Base-by-base conservation (phyloP, 1,140 invertebrate species). In the Brachionus koreanus region DNA sequence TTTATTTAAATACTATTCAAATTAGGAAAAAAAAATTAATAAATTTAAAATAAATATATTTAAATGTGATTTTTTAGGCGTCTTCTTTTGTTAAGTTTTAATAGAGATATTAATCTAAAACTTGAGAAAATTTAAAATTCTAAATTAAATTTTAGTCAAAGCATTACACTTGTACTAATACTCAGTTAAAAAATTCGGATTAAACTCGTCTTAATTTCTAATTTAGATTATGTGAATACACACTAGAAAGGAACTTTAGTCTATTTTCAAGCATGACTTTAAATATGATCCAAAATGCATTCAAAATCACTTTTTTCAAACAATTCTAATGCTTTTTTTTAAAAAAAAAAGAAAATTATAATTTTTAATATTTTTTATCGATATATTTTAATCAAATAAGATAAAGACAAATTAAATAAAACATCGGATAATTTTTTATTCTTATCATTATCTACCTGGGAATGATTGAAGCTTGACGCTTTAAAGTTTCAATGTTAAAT, bases 21-120 rank as follows among this genome's bases (percentile, higher is more conserved):
- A 29, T 29, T 29, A 29, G n/a, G n/a, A n/a, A n/a, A n/a, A 29
- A 29, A 29, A 29, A 29, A 29, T 29, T 29, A 29, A 29, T 29
- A 29, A 29, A 29, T 29, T 29, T 29, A 29, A 29, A 29, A 2
- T 2, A 29, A 29, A 29, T 29, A 29, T 29, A 29, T 29, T 29
- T 29, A 2, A 3, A 29, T 29, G 29, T 29, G 29, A 29, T 52
- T 52, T 57, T 57, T 57, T 57, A n/a, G n/a, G 49, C 19, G 19
- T 57, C 49, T 57, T 57, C 49, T 57, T 57, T 57, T 57, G 49
- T 57, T 57, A 57, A 57, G 49, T 57, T 57, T 57, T 57, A 19
- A 16, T 9, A 57, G 49, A 57, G 49, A 57, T 57, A 19, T n/a
- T 19, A 57, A n/a, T 19, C n/a, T 57, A 57, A 3, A 57, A 23